Evolutionary conservation across 2,113 vertebrate genomes (phyloP).

Genomic region (Herpailurus yagouaroundi): DNA sequence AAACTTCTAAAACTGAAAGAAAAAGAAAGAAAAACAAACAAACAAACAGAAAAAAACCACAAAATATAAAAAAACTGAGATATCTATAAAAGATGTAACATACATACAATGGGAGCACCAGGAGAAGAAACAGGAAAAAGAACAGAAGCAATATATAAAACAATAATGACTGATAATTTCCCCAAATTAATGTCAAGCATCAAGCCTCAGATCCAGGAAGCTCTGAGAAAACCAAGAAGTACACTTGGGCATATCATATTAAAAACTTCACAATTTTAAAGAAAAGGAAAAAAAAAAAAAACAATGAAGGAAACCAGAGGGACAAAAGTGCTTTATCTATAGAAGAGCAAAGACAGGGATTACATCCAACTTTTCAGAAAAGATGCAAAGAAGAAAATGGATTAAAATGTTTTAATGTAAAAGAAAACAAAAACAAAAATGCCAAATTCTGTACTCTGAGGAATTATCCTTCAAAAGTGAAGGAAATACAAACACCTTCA

Average conservation of each 20-base stretch:
- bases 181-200: not conserved
- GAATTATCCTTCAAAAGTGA: not conserved
- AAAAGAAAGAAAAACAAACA: not conserved
- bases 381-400: not conserved
- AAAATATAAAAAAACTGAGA: not conserved
- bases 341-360: not conserved
- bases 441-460: not conserved
- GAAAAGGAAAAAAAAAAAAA: not conserved
- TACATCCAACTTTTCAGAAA: not conserved
- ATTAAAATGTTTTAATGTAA: not conserved
- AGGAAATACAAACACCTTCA: not conserved
- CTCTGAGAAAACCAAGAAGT: not conserved
- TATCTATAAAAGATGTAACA: not conserved
- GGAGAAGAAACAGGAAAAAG: not conserved
- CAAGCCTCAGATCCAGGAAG: not conserved
- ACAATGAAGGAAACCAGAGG: not conserved
- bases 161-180: not conserved
- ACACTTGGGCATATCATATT: not conserved
- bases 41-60: not conserved
- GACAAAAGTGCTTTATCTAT: fast-evolving
- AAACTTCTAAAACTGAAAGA: not conserved
- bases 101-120: not conserved
- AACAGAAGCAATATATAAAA: not conserved
- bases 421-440: not conserved
- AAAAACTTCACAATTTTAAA: not conserved